Conservation (phyloP, 35 echinoderm and acorn worm genomes). For the Apostichopus parvimensis region DNA sequence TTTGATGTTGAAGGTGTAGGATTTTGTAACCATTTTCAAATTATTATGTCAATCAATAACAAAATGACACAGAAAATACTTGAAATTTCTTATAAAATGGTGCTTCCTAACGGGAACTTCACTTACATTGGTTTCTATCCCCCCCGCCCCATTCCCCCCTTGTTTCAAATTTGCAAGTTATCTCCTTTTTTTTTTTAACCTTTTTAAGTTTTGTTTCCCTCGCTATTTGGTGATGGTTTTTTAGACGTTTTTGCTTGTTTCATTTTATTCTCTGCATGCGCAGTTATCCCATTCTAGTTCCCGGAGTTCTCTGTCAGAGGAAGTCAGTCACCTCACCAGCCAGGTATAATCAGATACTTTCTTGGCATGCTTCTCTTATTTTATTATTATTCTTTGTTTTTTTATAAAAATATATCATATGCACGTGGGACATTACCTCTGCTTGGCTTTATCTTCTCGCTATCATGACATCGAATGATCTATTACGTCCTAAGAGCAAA, state of each 20-base stretch:
- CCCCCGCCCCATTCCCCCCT: neutral
- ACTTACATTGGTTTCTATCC: neutral
- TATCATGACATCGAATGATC: neutral
- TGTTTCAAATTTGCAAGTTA: neutral
- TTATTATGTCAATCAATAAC: too few species aligned
- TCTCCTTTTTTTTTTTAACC: neutral
- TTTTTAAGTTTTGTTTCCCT: neutral
- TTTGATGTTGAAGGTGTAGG: too few species aligned
- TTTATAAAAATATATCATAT: neutral
- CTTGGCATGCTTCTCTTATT: neutral
- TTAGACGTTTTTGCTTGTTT: slow-evolving; percentile 48
- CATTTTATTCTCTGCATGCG: slow-evolving; percentile 48
- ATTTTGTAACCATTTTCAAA: too few species aligned
- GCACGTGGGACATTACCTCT: neutral
- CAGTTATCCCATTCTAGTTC: slow-evolving; percentile 96
- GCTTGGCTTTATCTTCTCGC: neutral
- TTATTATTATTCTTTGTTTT: neutral
- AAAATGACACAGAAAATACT: too few species aligned
- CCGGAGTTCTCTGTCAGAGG: slow-evolving; percentile 85
- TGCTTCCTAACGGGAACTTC: neutral
- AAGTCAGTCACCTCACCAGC: slow-evolving; percentile 79
- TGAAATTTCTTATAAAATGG: too few species aligned
- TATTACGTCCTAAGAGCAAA: neutral
- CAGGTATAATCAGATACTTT: slow-evolving; percentile 48
- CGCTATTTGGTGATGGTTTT: neutral